Percentiles rank a stretch among this genome's conserved stretches.
phyloP scores from a whole-genome alignment of 2,888 invertebrate genomes.

The Anthrax anthrax region DNA sequence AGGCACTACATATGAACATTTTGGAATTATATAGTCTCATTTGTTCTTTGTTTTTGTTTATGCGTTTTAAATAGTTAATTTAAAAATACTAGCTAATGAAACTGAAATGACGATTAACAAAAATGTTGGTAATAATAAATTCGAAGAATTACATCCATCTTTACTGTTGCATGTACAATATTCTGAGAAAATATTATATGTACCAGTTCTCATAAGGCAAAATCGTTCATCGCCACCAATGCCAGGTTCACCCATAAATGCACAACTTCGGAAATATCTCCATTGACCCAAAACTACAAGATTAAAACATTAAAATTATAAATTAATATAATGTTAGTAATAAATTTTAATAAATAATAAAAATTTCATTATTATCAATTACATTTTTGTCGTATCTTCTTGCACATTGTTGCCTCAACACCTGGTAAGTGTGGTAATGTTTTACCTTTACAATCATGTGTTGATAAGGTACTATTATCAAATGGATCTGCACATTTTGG shows the following conservation, averaged over 20 bases:
- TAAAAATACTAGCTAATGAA: not conserved
- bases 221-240: slow-evolving; percentile 80
- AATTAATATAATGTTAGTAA: not conserved
- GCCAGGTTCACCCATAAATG: slow-evolving; percentile 80
- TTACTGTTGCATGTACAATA: slow-evolving; percentile 87
- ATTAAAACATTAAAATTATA: slow-evolving; percentile 1
- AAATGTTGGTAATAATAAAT: slow-evolving; percentile 19
- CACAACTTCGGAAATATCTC: slow-evolving; percentile 79
- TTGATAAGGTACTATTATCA: slow-evolving; percentile 75
- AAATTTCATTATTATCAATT: no score
- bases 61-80: not conserved
- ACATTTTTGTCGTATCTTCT: slow-evolving; percentile 87
- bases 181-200: slow-evolving; percentile 86
- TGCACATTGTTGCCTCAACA: slow-evolving; percentile 67
- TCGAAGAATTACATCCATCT: slow-evolving; percentile 72
- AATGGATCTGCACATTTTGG: slow-evolving; percentile 87
- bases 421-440: slow-evolving; percentile 50
- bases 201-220: slow-evolving; percentile 80
- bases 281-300: slow-evolving; percentile 68
- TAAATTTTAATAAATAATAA: not conserved
- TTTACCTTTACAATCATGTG: slow-evolving; percentile 60
- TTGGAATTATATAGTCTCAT: no score
- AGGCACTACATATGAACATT: no score
- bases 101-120: not conserved
- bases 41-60: no score